Conservation (phyloP, 2,888 invertebrate species). For the Pogonocherus hispidulus region DNA sequence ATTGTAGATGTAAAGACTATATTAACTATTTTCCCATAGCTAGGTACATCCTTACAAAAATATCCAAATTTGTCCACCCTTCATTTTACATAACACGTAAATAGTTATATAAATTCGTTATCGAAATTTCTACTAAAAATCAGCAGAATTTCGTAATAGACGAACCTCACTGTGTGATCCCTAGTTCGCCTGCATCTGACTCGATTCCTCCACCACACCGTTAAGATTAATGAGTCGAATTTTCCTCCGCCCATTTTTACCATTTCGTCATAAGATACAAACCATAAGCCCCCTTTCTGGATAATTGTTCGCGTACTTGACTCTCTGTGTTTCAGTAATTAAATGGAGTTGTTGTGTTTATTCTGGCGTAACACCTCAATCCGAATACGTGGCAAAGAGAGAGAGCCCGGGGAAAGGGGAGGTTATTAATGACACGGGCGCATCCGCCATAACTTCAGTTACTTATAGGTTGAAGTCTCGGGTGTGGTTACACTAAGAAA, state of each 20-base stretch:
- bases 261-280: slow-evolving; percentile 30
- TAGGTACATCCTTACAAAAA: too few relatives aligned
- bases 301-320: slow-evolving; percentile 34
- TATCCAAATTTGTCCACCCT: too few relatives aligned
- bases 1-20: too few relatives aligned
- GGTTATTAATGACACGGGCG: slow-evolving; percentile 19
- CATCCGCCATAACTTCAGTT: slow-evolving; percentile 14
- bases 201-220: slow-evolving; percentile 56
- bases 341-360: slow-evolving; percentile 37
- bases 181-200: slow-evolving; percentile 37
- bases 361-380: slow-evolving; percentile 33
- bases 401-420: neutral
- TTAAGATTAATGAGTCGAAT: slow-evolving; percentile 61
- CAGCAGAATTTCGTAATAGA: neutral
- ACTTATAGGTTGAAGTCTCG: too few relatives aligned
- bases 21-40: too few relatives aligned
- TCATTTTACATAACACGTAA: too few relatives aligned
- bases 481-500: too few relatives aligned
- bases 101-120: too few relatives aligned
- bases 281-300: slow-evolving; percentile 32
- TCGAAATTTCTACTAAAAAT: too few relatives aligned
- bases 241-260: slow-evolving; percentile 47
- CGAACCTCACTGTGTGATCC: slow-evolving; percentile 17
- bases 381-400: slow-evolving; percentile 4
- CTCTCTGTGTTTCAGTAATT: slow-evolving; percentile 25